Evolutionary conservation across 2,888 invertebrate species (phyloP).

Genomic region (Eilema depressum): DNA sequence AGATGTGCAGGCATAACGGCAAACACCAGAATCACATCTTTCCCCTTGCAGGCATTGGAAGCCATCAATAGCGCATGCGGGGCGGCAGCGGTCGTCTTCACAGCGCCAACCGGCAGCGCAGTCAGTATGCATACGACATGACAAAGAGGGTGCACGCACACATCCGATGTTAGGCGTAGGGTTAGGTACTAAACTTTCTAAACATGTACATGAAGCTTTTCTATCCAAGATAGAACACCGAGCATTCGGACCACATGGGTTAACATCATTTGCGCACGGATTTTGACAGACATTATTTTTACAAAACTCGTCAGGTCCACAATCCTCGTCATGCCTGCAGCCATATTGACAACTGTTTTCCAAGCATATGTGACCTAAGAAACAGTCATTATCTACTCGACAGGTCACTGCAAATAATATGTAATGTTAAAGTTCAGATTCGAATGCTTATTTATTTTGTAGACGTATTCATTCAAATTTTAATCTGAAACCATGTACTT

Average conservation of each 20-base stretch:
- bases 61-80: constrained; percentile 91
- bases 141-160: constrained; percentile 91
- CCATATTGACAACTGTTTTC: constrained; percentile 95
- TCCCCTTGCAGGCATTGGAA: constrained; percentile 94
- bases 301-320: constrained; percentile 94
- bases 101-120: constrained; percentile 91
- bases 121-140: constrained; percentile 92
- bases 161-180: constrained; percentile 96
- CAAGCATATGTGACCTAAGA: constrained; percentile 95
- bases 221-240: constrained; percentile 93
- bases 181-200: constrained; percentile 93
- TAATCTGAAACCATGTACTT: constrained; percentile 70
- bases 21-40: constrained; percentile 91
- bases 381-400: constrained; percentile 96
- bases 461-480: neutral
- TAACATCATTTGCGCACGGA: constrained; percentile 89
- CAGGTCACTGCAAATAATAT: constrained; percentile 90
- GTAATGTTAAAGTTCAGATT: neutral
- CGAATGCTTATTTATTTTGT: neutral
- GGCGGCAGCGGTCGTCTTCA: constrained; percentile 91
- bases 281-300: constrained; percentile 92
- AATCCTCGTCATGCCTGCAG: constrained; percentile 95
- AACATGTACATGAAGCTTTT: constrained; percentile 93
- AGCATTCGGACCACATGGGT: constrained; percentile 95
- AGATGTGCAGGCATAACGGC: constrained; percentile 93